These are phyloP conservation scores for Camponotus pennsylvanicus DNA, from an alignment of 1,140 invertebrate species.

Conservation along the genomic window DNA sequence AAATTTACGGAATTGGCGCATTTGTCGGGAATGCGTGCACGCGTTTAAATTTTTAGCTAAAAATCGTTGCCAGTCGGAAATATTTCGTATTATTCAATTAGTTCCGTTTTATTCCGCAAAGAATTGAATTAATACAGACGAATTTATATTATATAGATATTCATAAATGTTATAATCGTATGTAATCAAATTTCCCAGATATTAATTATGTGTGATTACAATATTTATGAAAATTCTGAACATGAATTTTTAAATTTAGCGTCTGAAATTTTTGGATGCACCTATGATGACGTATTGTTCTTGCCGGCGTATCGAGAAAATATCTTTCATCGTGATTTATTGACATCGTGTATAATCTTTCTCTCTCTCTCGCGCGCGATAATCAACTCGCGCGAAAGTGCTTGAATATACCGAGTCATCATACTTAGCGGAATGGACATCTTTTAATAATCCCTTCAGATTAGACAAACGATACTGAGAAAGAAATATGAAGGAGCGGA, in stretches of 20 bases:
- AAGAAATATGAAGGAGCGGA: slow-evolving; percentile 63
- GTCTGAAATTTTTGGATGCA: no score
- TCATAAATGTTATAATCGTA: neutral
- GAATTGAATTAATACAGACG: neutral
- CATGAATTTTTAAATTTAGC: neutral
- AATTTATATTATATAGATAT: no score
- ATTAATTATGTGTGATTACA: no score
- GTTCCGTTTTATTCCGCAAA: neutral
- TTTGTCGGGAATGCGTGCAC: slow-evolving; percentile 43
- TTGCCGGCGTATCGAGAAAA: neutral
- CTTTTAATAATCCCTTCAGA: slow-evolving; percentile 59
- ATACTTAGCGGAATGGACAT: slow-evolving; percentile 44
- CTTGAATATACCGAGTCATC: slow-evolving; percentile 44
- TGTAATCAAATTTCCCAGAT: neutral
- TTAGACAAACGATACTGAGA: slow-evolving; percentile 57
- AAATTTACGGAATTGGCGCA: slow-evolving; percentile 62
- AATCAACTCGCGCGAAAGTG: slow-evolving; percentile 32
- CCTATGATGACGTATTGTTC: no score
- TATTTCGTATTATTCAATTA: slow-evolving; percentile 9
- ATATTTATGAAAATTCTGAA: no score
- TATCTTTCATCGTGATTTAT: slow-evolving; percentile 2
- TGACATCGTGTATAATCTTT: neutral
- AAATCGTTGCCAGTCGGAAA: slow-evolving; percentile 20
- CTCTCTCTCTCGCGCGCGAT: neutral
- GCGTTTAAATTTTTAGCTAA: slow-evolving; percentile 55